Evolutionary conservation across 1,140 invertebrate genomes (phyloP).

Genomic region (Orius insidiosus): DNA sequence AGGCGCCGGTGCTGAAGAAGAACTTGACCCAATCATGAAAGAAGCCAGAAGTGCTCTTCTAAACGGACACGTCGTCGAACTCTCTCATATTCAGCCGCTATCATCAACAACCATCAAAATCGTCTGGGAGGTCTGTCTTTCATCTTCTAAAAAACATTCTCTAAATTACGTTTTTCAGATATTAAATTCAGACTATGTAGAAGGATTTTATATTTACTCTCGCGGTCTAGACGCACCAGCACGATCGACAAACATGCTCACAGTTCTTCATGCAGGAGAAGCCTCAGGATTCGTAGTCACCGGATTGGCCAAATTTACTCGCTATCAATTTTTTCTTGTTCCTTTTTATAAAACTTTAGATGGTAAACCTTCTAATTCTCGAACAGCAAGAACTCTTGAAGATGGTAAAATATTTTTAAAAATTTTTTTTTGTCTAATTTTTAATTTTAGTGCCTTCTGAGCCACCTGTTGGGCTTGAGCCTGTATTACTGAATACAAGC

Average conservation of each 20-base stretch:
- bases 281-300: constrained; percentile 52
- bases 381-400: constrained; percentile 47
- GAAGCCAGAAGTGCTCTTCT: constrained; percentile 48
- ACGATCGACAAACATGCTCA: constrained; percentile 51
- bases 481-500: constrained; percentile 56
- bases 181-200: constrained; percentile 49
- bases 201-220: constrained; percentile 38
- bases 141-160: not conserved
- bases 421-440: constrained; percentile 10
- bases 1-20: constrained; percentile 9
- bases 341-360: constrained; percentile 62
- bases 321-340: constrained; percentile 61
- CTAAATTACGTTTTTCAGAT: constrained; percentile 29
- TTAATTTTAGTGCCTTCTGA: constrained; percentile 48
- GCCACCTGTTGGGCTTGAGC: constrained; percentile 59
- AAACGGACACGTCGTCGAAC: constrained; percentile 51
- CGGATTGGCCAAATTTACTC: constrained; percentile 46
- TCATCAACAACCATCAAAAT: constrained; percentile 66
- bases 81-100: constrained; percentile 61
- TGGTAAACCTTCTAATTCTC: constrained; percentile 58
- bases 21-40: constrained; percentile 33
- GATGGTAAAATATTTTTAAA: constrained; percentile 60
- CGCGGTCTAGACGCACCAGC: constrained; percentile 30
- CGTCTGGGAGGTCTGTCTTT: constrained; percentile 59
- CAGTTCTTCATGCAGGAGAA: constrained; percentile 51